Conservation (phyloP, 1,140 invertebrate genomes). For the Brachionus rotundiformis region DNA sequence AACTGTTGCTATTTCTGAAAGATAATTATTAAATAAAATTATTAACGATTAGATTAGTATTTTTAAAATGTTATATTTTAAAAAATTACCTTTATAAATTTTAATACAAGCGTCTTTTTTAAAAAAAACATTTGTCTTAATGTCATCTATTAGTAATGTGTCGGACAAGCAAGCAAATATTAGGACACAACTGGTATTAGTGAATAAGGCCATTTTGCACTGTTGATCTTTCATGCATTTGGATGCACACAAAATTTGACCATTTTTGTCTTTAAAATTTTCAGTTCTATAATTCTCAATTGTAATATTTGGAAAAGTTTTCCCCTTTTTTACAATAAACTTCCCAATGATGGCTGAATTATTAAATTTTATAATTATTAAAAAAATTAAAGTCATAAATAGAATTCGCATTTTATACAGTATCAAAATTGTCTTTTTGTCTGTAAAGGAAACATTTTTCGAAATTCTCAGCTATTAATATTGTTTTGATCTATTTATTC, state of each 20-base stretch:
- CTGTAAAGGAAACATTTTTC: no score
- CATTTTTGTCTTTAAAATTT: neutral
- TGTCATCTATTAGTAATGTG: neutral
- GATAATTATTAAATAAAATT: neutral
- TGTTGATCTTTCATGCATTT: neutral
- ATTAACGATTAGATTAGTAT: no score
- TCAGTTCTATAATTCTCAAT: neutral
- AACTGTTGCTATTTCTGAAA: neutral
- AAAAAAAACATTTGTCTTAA: neutral
- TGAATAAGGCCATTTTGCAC: neutral
- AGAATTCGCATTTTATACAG: neutral
- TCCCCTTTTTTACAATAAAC: neutral
- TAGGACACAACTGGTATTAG: neutral
- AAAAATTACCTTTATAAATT: neutral
- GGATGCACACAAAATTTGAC: neutral
- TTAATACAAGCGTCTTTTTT: neutral
- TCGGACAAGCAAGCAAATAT: neutral
- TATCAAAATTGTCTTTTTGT: no score
- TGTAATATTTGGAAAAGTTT: neutral
- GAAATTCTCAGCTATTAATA: no score
- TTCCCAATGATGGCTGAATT: neutral
- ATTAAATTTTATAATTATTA: neutral
- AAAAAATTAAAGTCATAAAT: neutral
- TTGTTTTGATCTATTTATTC: no score
- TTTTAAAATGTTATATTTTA: no score